Conservation (phyloP, 30 jellyfish, hydroid and myxozoan genomes). For the Haliclystus octoradiatus region DNA sequence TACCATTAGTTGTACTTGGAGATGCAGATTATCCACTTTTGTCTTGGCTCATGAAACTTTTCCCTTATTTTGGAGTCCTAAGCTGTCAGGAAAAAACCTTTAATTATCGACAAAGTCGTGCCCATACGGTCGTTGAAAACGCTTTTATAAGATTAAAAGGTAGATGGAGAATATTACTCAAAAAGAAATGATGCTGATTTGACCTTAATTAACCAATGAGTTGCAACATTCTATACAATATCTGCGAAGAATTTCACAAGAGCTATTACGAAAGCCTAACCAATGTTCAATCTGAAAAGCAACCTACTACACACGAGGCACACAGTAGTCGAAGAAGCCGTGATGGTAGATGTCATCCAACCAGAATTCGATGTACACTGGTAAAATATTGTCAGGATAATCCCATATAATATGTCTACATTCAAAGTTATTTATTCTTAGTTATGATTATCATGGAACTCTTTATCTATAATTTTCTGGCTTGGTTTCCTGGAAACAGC, state of each 20-base stretch:
- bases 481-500: too few relatives aligned
- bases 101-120: slow-evolving; percentile 30
- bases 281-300: not conserved
- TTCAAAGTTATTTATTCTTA: too few relatives aligned
- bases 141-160: slow-evolving; percentile 33
- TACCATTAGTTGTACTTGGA: slow-evolving; percentile 11
- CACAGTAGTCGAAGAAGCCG: not conserved
- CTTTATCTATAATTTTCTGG: too few relatives aligned
- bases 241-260: slow-evolving; percentile 18
- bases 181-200: slow-evolving; percentile 11
- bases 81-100: not conserved
- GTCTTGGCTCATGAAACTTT: slow-evolving; percentile 21
- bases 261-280: slow-evolving; percentile 6
- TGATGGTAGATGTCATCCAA: not conserved
- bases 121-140: slow-evolving; percentile 30
- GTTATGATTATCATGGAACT: too few relatives aligned
- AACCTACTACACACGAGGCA: not conserved
- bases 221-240: slow-evolving; percentile 21
- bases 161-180: slow-evolving; percentile 27
- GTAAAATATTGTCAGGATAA: slow-evolving; percentile 12
- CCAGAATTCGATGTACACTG: slow-evolving; percentile 5
- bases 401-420: too few relatives aligned
- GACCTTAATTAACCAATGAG: not conserved
- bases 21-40: slow-evolving; percentile 27
- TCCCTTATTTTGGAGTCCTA: slow-evolving; percentile 16